Percentiles rank a stretch among this genome's conserved stretches.
phyloP scores from a whole-genome alignment of 2,888 invertebrate genomes.

The Archips xylosteana region DNA sequence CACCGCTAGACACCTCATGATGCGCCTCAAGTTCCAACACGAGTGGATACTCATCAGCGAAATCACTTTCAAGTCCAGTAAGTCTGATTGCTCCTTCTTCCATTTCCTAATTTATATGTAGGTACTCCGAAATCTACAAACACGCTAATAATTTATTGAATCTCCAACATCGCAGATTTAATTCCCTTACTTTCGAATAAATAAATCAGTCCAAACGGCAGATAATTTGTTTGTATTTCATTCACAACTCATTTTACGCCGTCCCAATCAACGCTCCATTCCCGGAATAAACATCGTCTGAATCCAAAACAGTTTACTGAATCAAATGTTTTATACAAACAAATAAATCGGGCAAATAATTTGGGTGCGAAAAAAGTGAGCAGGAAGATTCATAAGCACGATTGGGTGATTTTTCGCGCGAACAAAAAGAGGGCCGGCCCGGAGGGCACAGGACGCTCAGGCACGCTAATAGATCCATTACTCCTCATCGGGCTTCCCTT shows the following conservation, averaged over 20 bases:
- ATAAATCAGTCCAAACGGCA: slow-evolving; percentile 55
- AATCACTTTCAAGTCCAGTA: slow-evolving; percentile 92
- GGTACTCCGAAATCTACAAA: not conserved
- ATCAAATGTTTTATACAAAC: slow-evolving; percentile 65
- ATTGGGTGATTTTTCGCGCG: slow-evolving; percentile 65
- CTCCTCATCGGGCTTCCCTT: slow-evolving; percentile 71
- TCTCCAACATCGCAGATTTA: slow-evolving; percentile 42
- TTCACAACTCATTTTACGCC: slow-evolving; percentile 56
- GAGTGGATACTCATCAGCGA: slow-evolving; percentile 97
- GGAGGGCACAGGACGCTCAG: slow-evolving; percentile 54
- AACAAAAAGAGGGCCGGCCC: slow-evolving; percentile 59
- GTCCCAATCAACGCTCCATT: slow-evolving; percentile 62
- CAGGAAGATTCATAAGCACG: slow-evolving; percentile 62
- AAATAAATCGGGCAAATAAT: slow-evolving; percentile 61
- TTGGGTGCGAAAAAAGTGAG: slow-evolving; percentile 57
- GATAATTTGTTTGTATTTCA: slow-evolving; percentile 62
- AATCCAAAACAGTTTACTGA: slow-evolving; percentile 65
- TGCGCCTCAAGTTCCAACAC: slow-evolving; percentile 91
- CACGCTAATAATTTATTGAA: slow-evolving; percentile 12
- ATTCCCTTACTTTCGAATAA: slow-evolving; percentile 55
- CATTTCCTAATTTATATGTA: not conserved
- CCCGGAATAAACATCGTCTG: slow-evolving; percentile 58
- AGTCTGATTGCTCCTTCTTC: slow-evolving; percentile 55
- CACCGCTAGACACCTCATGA: slow-evolving; percentile 90
- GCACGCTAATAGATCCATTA: slow-evolving; percentile 75